Base-by-base conservation (phyloP, 2,113 vertebrate species). In the Syrrhaptes paradoxus region DNA sequence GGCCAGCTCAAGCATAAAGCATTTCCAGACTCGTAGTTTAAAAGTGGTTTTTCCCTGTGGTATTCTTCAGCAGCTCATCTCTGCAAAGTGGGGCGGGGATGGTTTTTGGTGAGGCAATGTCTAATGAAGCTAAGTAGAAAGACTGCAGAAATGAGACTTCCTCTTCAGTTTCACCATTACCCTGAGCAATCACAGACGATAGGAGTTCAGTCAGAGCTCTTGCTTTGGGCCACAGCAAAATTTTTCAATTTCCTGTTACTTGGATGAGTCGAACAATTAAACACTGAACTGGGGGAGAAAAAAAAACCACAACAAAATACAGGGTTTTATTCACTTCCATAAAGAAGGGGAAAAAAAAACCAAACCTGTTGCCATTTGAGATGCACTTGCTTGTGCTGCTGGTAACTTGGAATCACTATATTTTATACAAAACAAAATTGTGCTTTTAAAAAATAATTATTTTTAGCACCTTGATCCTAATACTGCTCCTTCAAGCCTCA, bases 101-200 rank as follows among this genome's bases (percentile, higher is more conserved):
- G 74, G 34, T 63, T 89, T 71, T 82, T 66, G 66, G 73, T 1
- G 1, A 80, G 51, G 55, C 32, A 36, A 25, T 72, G 18, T 55
- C 81, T 82, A 72, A 91, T 22, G 66, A 90, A 76, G 52, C 43
- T 8, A 77, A 85, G 45, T n/a, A 79, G 45, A 43, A 76, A 91
- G 45, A 49, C 66, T 83, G 62, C 41, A 91, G 75, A 95, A 93
- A 58, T 28, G 73, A 86, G 61, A 18, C 28, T 43, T 45, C 29
- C 11, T 81, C 59, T 41, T 89, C 43, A 22, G 16, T 17, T 36
- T 34, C 13, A 20, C 59, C 51, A 5, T 52, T 68, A 74, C 17
- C n/a, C 25, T 16, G 21, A 79, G 58, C 58, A 76, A 32, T 22
- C 0, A 0, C 43, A 52, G 62, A 34, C 0, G 1, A 11, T 1